Base-by-base conservation (phyloP, 2,888 invertebrate genomes). In the Ischnura elegans region DNA sequence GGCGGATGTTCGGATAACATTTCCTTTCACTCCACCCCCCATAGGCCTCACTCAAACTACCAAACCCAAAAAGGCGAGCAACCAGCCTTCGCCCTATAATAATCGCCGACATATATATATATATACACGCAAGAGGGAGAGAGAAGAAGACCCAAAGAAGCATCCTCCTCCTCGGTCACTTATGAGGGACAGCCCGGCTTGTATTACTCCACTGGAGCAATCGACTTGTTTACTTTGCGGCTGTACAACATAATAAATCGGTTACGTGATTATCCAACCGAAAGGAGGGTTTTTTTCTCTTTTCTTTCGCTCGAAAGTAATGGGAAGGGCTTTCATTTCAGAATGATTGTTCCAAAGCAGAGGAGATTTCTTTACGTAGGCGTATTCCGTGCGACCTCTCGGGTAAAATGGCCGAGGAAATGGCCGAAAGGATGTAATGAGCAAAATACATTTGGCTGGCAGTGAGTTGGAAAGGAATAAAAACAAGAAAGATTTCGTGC, bases 231-330 rank as follows among this genome's bases (percentile, higher is more conserved):
- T 76, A 36, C 76, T 76, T 76, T 76, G 76, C 36, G 76, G 36
- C 76, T 36, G 76, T 76, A 76, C 76, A 76, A 76, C 76, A 76
- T 76, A 76, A 76, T 76, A 76, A 76, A 76, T 76, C 76, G 76
- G 76, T 76, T 76, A 76, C 36, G 76, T 29, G 76, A 76, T 76
- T 76, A 36, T 36, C 76, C 76, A 36, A 76, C 29, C 76, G 76
- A 76, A n/a, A 76, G 76, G n/a, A 76, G 16, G 13, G 16, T 76
- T 76, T 76, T 76, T 76, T 76, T 51, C 13, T 76, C 36, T 76
- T 76, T 51, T 8, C 51, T 1, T 3, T 8, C 51, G 16, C 6
- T 36, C 76, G 16, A 25, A 36, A 76, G 76, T 25, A 25, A 25
- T 61, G 61, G 25, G 6, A 61, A 25, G 25, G 76, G 76, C 6